These are phyloP conservation scores for Polydrusus pterygomalis DNA, from an alignment of 2,888 invertebrate genomes.

Conservation along the genomic window DNA sequence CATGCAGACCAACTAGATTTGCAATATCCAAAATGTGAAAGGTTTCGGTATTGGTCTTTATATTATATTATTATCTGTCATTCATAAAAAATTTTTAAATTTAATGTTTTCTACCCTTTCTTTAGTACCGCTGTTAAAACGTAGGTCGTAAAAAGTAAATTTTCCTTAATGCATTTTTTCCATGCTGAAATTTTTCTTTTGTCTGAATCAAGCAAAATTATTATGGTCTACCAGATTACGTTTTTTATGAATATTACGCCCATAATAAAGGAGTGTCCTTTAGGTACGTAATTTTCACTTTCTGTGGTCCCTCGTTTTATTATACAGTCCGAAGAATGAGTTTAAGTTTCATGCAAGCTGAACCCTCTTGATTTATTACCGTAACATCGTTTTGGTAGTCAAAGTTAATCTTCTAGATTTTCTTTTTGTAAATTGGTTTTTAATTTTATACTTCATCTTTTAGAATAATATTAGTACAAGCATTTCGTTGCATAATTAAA, in stretches of 20 bases:
- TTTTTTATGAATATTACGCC: conserved; percentile 19
- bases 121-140: neutral
- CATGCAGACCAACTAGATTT: too few relatives aligned
- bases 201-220: conserved; percentile 14
- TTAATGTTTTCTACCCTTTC: neutral
- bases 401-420: neutral
- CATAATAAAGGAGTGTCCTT: conserved; percentile 12
- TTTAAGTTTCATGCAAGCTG: conserved; percentile 11
- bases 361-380: neutral
- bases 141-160: conserved; percentile 4
- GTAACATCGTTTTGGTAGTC: neutral
- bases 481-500: too few relatives aligned
- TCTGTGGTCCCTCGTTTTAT: conserved; percentile 12
- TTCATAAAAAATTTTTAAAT: neutral
- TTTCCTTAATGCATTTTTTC: conserved; percentile 13
- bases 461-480: too few relatives aligned
- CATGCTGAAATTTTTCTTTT: conserved; percentile 1
- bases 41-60: too few relatives aligned
- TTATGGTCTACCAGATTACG: conserved; percentile 13
- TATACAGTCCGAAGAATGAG: conserved; percentile 4
- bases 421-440: neutral
- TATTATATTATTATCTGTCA: too few relatives aligned
- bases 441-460: too few relatives aligned
- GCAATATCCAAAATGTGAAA: too few relatives aligned
- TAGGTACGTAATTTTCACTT: conserved; percentile 18